A percentile compares a stretch with the other conserved stretches of the same genome.
These are phyloP conservation scores for Bagarius yarrelli DNA, from an alignment of 2,113 vertebrate species.

Conservation along the genomic window DNA sequence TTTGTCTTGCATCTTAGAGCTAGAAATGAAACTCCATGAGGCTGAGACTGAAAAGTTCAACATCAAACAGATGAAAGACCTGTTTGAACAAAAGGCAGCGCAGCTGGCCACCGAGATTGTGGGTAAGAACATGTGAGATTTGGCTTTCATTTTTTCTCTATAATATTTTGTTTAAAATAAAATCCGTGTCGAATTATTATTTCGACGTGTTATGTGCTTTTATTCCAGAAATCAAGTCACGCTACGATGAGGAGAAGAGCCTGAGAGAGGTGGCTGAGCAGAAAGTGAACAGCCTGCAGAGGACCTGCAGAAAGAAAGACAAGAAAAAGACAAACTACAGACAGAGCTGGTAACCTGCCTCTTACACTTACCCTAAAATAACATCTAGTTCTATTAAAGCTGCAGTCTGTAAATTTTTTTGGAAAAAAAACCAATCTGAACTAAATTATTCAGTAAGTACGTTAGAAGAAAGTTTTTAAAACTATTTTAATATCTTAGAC, in stretches of 20 bases:
- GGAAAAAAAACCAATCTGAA: too few species aligned
- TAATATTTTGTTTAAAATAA: background rate
- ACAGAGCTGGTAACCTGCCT: conserved; percentile 84
- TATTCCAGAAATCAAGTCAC: conserved; percentile 86
- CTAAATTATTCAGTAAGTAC: too few species aligned
- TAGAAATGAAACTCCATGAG: conserved; percentile 89
- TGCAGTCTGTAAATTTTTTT: too few species aligned
- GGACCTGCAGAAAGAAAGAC: conserved; percentile 80
- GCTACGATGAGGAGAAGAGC: conserved; percentile 91
- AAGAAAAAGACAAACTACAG: conserved; percentile 79
- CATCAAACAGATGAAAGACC: conserved; percentile 98
- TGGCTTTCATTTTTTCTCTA: background rate
- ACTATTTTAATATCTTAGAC: too few species aligned
- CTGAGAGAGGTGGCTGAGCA: conserved; percentile 83
- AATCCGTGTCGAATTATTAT: background rate
- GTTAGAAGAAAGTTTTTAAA: too few species aligned
- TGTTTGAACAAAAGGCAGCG: conserved; percentile 98
- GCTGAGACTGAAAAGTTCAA: conserved; percentile 94
- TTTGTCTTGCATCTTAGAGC: conserved; percentile 64
- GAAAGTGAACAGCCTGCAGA: conserved; percentile 74
- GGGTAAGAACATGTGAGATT: conserved; percentile 71
- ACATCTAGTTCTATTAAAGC: too few species aligned
- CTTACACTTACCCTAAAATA: background rate
- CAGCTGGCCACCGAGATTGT: conserved; percentile 95
- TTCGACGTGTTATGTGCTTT: background rate